A percentile compares a stretch with the other conserved stretches of the same genome.
Conservation (phyloP, 2,113 vertebrate species). For the Orthonyx spaldingii region DNA sequence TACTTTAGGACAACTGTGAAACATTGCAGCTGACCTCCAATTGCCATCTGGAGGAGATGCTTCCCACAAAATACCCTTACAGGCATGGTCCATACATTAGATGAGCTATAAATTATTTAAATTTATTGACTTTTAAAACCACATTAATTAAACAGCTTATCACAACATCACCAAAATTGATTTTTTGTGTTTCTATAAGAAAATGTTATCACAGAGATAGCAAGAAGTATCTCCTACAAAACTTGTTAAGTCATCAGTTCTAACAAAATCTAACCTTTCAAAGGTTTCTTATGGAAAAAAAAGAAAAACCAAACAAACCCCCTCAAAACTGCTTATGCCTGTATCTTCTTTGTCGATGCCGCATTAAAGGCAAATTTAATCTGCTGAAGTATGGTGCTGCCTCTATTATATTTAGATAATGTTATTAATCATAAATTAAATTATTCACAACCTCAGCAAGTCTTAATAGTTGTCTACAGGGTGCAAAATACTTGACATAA, state of each 20-base stretch:
- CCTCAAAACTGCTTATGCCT: conserved; percentile 43
- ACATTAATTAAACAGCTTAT: conserved; percentile 54
- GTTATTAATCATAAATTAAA: conserved; percentile 64
- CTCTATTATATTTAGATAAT: conserved; percentile 24
- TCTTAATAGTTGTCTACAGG: conserved; percentile 5
- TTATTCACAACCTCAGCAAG: conserved; percentile 45
- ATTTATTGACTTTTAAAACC: conserved; percentile 40
- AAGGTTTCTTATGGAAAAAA: neutral
- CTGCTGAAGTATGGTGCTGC: conserved; percentile 10
- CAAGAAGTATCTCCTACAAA: conserved; percentile 22
- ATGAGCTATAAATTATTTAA: conserved; percentile 48
- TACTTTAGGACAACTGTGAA: neutral
- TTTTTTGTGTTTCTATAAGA: conserved; percentile 25
- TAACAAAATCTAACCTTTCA: conserved; percentile 57
- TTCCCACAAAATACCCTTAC: neutral
- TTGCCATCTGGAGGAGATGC: neutral
- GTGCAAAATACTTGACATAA: conserved; percentile 36
- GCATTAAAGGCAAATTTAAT: conserved; percentile 56
- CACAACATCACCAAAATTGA: conserved; percentile 47
- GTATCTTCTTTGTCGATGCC: conserved; percentile 30
- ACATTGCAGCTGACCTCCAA: conserved; percentile 14
- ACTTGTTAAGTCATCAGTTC: conserved; percentile 61
- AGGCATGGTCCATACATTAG: neutral
- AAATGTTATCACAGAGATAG: conserved; percentile 10
- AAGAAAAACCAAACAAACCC: neutral